Conservation (phyloP, 2,113 vertebrate species). For the Xiphophorus hellerii region DNA sequence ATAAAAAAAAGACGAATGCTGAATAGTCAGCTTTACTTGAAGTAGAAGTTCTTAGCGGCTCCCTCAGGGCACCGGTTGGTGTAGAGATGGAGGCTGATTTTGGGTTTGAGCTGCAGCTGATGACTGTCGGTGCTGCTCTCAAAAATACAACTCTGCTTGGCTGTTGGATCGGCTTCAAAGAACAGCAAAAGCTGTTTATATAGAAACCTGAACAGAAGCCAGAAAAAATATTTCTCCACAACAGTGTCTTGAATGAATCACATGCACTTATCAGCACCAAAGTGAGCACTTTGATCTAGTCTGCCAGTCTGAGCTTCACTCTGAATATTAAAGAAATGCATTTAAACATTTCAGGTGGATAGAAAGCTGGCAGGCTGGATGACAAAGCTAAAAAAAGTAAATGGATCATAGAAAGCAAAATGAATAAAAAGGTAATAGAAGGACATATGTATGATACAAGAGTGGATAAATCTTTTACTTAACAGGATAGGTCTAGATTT, state of each 20-base stretch:
- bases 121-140: slow-evolving; percentile 62
- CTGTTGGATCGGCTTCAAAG: slow-evolving; percentile 70
- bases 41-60: slow-evolving; percentile 64
- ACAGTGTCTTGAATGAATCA: slow-evolving; percentile 6
- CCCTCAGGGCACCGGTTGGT: slow-evolving; percentile 82
- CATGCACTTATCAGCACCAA: not conserved
- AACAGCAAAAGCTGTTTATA: slow-evolving; percentile 88
- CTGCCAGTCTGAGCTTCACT: not conserved
- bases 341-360: not conserved
- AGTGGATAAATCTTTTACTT: not conserved
- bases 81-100: slow-evolving; percentile 86
- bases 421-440: not conserved
- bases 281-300: not conserved
- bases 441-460: not conserved
- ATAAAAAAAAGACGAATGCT: not conserved
- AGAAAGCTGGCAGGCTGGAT: not conserved
- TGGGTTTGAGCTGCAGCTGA: slow-evolving; percentile 83
- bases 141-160: slow-evolving; percentile 81
- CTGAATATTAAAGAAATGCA: slow-evolving; percentile 1
- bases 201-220: slow-evolving; percentile 80
- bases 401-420: not conserved
- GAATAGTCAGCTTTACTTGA: slow-evolving; percentile 50
- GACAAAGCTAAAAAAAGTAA: not conserved
- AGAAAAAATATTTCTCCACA: slow-evolving; percentile 26
- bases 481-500: not conserved